Base-by-base conservation (phyloP, 2,113 vertebrate species). In the Ptilonorhynchus violaceus region DNA sequence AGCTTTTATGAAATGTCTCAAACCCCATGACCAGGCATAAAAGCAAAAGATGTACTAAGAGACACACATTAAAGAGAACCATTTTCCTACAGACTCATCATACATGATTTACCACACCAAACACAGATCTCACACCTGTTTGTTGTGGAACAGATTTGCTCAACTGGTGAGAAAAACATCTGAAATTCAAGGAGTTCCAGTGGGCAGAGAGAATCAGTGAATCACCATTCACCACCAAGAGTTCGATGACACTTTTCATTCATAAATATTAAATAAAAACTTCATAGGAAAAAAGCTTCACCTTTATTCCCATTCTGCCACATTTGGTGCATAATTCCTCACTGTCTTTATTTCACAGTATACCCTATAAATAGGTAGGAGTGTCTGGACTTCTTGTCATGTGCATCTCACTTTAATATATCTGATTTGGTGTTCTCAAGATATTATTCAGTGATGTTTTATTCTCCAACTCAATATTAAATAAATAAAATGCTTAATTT, bases 1-100 rank as follows among this genome's bases (percentile, higher is more conserved):
- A 97, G 92, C 83, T 85, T 91, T 89, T 95, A 83, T 19, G 46
- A 72, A 91, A 73, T 72, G 37, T 44, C 52, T 85, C 39, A 44
- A 70, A 64, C 69, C 74, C 77, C 87, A 46, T 44, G 47, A 87
- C 53, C 30, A 93, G 90, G 39, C 72, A 78, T 6, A 89, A 88
- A 88, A 89, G 72, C 85, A 85, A 33, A 66, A 64, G 68, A 89
- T 88, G 27, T 20, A 20, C 72, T 58, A 77, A 83, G 78, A 93
- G 35, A 74, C 72, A 82, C 46, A 73, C 30, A 47, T 50, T 23
- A 58, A 94, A 83, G 44, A 66, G 69, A 83, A 77, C 55, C 53
- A 24, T 93, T 94, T 95, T 80, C 67, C 77, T 89, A 84, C 78
- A 91, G 50, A 52, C 53, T 79, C 70, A 80, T 90, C 88, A 41